Percentiles rank a stretch among this genome's conserved stretches.
Evolutionary conservation across 2,888 invertebrate species (phyloP).

Genomic region (Stictocephala bisonia): DNA sequence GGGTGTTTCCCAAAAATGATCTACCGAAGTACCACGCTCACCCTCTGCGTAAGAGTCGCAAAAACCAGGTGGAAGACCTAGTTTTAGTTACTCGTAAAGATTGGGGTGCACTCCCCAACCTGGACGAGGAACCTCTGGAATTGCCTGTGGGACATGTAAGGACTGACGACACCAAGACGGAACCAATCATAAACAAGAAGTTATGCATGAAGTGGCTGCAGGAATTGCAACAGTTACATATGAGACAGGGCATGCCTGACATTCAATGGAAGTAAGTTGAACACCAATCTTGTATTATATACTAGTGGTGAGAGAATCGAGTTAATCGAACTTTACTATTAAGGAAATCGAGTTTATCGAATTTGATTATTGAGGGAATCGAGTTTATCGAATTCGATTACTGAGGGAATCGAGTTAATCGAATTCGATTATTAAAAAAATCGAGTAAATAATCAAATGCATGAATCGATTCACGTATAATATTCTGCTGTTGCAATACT

Average conservation of each 20-base stretch:
- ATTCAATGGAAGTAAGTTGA: conserved; percentile 2
- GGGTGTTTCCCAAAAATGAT: not conserved
- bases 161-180: not conserved
- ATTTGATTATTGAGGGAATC: no score
- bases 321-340: no score
- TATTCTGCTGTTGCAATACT: no score
- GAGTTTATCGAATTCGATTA: no score
- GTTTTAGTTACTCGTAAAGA: not conserved
- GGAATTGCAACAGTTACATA: not conserved
- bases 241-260: not conserved
- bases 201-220: not conserved
- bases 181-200: not conserved
- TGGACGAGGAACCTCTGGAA: conserved; percentile 15
- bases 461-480: no score
- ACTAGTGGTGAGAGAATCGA: no score
- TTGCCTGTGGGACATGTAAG: not conserved
- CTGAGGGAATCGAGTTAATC: no score
- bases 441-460: no score
- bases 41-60: not conserved
- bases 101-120: conserved; percentile 17
- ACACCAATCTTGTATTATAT: no score
- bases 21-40: conserved; percentile 3
- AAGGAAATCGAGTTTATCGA: no score
- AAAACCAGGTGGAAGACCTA: not conserved
- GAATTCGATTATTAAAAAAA: no score